phyloP scores from a whole-genome alignment of 2,888 invertebrate species.

The Euzetes globulus region DNA sequence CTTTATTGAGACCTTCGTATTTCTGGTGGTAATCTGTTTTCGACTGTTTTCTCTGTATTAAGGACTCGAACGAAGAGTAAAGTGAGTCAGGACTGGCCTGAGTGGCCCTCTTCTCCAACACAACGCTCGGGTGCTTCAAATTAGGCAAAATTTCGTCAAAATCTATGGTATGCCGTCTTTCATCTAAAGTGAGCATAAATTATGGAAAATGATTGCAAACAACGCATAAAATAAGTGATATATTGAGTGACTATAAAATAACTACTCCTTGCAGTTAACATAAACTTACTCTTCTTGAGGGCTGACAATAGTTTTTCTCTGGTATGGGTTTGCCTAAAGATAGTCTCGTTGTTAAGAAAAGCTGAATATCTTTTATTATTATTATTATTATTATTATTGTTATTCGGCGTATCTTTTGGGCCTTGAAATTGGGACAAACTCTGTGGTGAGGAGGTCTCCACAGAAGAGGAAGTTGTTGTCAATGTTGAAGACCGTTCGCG shows the following conservation, averaged over 20 bases:
- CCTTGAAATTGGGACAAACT: background rate
- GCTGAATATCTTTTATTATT: background rate
- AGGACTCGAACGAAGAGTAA: conserved; percentile 13
- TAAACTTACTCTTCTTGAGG: conserved; percentile 7
- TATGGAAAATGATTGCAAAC: background rate
- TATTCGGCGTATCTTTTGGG: background rate
- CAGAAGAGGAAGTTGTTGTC: background rate
- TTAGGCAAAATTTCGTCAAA: background rate
- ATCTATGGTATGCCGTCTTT: conserved; percentile 26
- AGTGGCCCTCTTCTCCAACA: background rate
- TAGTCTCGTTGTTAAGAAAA: background rate
- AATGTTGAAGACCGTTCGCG: background rate
- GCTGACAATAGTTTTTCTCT: background rate
- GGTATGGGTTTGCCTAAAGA: conserved; percentile 3
- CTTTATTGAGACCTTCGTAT: conserved; percentile 20
- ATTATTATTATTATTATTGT: background rate
- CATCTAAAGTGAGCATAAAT: background rate
- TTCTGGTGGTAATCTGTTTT: conserved; percentile 29
- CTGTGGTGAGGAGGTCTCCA: background rate
- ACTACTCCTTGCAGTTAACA: background rate
- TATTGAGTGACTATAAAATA: background rate
- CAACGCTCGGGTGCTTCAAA: background rate
- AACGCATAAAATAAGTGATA: background rate
- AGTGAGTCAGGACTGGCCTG: conserved; percentile 27
- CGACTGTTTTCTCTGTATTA: background rate